These are phyloP conservation scores for Philaenus spumarius DNA, from an alignment of 1,140 invertebrate genomes.

Conservation along the genomic window DNA sequence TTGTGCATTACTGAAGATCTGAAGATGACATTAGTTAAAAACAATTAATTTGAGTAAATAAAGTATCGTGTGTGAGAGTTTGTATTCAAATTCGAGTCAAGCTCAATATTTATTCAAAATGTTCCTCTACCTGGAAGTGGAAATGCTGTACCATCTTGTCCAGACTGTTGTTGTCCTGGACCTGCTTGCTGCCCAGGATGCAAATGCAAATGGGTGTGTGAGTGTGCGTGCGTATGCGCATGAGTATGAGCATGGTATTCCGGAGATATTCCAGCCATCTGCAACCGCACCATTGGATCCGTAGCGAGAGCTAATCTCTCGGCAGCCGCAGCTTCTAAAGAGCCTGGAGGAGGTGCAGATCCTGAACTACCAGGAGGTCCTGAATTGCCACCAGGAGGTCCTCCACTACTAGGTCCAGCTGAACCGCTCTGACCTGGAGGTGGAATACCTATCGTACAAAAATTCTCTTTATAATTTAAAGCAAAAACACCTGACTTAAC, in stretches of 20 bases:
- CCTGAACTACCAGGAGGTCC: slow-evolving; percentile 15
- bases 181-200: slow-evolving; percentile 74
- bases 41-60: too few species aligned
- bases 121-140: slow-evolving; percentile 47
- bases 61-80: too few species aligned
- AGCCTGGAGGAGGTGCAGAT: slow-evolving; percentile 11
- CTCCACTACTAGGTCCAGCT: slow-evolving; percentile 22
- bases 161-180: slow-evolving; percentile 41
- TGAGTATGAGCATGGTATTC: slow-evolving; percentile 78
- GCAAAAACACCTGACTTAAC: too few species aligned
- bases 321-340: slow-evolving; percentile 41
- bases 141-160: slow-evolving; percentile 49
- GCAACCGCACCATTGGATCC: slow-evolving; percentile 67
- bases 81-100: too few species aligned
- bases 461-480: too few species aligned
- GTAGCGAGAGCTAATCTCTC: slow-evolving; percentile 62
- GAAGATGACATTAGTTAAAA: too few species aligned
- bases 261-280: slow-evolving; percentile 77
- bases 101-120: neutral
- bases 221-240: slow-evolving; percentile 77
- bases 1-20: too few species aligned
- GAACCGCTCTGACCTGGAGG: slow-evolving; percentile 43
- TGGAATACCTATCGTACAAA: slow-evolving; percentile 16
- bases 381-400: neutral
- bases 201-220: slow-evolving; percentile 68